Percentiles rank a stretch among this genome's conserved stretches.
Conservation (phyloP, 2,888 invertebrate species). For the Agrilus mali region DNA sequence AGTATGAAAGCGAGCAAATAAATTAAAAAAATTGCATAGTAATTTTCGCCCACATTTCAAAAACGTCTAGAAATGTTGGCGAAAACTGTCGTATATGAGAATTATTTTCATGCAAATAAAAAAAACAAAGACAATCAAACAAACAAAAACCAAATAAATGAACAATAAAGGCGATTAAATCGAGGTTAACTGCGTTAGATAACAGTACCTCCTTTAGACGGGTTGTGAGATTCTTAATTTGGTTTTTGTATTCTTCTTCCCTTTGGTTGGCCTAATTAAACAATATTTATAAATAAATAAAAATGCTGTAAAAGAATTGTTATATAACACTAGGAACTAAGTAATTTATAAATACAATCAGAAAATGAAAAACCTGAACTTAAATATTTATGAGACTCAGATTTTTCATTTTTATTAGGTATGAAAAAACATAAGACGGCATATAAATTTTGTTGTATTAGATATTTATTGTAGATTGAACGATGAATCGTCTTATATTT, state of each 20-base stretch:
- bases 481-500: neutral
- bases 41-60: conserved; percentile 17
- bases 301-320: too few species aligned
- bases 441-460: too few species aligned
- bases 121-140: conserved; percentile 8
- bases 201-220: conserved; percentile 94
- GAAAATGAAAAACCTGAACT: too few species aligned
- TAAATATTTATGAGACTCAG: too few species aligned
- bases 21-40: conserved; percentile 26
- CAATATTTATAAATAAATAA: conserved; percentile 1
- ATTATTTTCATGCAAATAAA: conserved; percentile 3
- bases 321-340: too few species aligned
- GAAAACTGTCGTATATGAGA: conserved; percentile 1
- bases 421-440: too few species aligned
- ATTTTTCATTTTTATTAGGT: too few species aligned
- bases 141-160: conserved; percentile 1
- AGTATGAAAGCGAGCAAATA: conserved; percentile 10
- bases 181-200: conserved; percentile 12
- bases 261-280: conserved; percentile 97
- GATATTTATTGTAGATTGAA: too few species aligned
- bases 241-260: conserved; percentile 99
- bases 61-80: conserved; percentile 3
- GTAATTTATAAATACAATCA: too few species aligned
- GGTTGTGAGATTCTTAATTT: conserved; percentile 97
- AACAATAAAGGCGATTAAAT: conserved; percentile 8